Evolutionary conservation across 2,888 invertebrate species (phyloP).

Genomic region (Physocephala rufipes): DNA sequence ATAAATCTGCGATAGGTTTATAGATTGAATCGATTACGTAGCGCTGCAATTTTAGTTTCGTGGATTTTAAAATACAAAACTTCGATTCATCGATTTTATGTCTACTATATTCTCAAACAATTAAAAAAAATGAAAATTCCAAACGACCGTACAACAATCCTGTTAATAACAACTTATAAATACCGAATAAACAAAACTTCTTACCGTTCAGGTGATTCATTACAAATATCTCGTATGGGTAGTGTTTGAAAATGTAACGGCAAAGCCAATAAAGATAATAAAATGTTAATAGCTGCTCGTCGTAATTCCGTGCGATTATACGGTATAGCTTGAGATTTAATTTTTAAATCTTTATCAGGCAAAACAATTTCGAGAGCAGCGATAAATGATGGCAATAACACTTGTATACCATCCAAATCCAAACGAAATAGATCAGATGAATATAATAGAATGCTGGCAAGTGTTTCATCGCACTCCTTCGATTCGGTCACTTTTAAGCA

Average conservation of each 20-base stretch:
- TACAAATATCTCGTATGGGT: conserved; percentile 75
- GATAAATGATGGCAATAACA: conserved; percentile 89
- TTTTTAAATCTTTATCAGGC: conserved; percentile 83
- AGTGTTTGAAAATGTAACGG: conserved; percentile 90
- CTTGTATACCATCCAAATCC: conserved; percentile 92
- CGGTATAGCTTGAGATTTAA: conserved; percentile 73
- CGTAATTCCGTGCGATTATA: conserved; percentile 80
- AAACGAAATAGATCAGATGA: conserved; percentile 88
- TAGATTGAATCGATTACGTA: too few relatives aligned
- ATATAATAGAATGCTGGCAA: conserved; percentile 88
- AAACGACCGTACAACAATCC: too few relatives aligned
- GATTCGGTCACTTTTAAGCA: conserved; percentile 78
- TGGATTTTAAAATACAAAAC: too few relatives aligned
- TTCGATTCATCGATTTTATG: too few relatives aligned
- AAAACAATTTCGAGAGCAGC: conserved; percentile 90
- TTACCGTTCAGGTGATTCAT: conserved; percentile 68
- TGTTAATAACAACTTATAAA: too few relatives aligned
- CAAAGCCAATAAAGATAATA: conserved; percentile 89
- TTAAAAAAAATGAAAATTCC: too few relatives aligned
- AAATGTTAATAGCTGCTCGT: conserved; percentile 89
- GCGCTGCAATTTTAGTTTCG: too few relatives aligned
- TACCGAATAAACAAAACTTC: conserved; percentile 28
- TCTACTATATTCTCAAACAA: too few relatives aligned
- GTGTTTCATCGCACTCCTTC: conserved; percentile 78
- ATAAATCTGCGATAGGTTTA: too few relatives aligned